Percentiles rank a stretch among this genome's conserved stretches.
Conservation (phyloP, 2,113 vertebrate genomes). For the Corvus hawaiiensis region DNA sequence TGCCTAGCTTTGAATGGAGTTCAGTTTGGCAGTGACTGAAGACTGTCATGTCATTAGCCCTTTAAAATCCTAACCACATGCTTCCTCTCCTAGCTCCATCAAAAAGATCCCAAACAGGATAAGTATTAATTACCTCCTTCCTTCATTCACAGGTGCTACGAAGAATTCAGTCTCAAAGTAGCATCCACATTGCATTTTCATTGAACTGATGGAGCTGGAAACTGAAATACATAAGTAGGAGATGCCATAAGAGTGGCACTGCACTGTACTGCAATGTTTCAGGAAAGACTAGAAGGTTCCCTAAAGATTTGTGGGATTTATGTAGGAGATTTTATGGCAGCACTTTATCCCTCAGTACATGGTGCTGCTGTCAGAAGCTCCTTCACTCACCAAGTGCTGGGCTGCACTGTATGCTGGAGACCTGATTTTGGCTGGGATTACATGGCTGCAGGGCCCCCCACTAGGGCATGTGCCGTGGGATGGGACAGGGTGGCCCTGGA, state of each 20-base stretch:
- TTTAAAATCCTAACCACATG: not conserved
- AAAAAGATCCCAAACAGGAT: not conserved
- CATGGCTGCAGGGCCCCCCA: rapidly evolving
- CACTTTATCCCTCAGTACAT: too few relatives aligned
- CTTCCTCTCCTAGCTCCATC: not conserved
- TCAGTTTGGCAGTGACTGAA: not conserved
- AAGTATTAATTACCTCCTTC: not conserved
- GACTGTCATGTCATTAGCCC: not conserved
- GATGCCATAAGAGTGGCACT: not conserved
- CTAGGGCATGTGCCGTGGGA: rapidly evolving
- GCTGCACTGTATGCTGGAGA: not conserved
- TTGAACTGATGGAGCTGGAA: not conserved
- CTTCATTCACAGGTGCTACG: not conserved
- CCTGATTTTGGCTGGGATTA: not conserved
- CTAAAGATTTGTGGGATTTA: not conserved
- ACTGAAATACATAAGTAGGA: not conserved
- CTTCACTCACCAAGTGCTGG: not conserved
- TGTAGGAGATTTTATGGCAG: not conserved
- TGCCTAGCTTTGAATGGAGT: not conserved
- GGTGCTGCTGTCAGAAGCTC: not conserved
- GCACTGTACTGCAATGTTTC: not conserved
- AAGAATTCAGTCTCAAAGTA: not conserved
- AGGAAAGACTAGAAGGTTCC: not conserved
- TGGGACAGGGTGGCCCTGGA: not conserved
- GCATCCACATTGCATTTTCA: not conserved